Evolutionary conservation across 2,797 vertebrate genomes (phyloP), one percentile per base, ranked within the genome.

Genomic region (Miichthys miiuy): DNA sequence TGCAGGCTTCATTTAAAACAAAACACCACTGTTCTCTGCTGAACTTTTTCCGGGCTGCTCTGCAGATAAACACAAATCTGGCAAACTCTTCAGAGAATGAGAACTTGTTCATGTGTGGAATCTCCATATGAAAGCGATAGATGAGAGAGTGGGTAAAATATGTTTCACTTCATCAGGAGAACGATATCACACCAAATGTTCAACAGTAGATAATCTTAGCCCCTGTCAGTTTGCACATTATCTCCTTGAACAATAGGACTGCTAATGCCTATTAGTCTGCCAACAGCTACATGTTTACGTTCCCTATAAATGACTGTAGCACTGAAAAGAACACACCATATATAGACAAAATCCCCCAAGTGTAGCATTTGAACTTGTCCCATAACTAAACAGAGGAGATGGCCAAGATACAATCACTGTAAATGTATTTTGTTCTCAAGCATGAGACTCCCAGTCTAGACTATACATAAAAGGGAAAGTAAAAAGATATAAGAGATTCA

Each of bases 231-330:
- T 80, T 17, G 44, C 8, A 63, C 68, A 67, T 70, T 62, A 79
- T 61, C 67, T 67, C 63, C 27, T 79, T 6, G 2, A 76, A 80
- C 58, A 73, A 79, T 47, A 61, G 60, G 50, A 42, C 72, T 27
- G 23, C 75, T 81, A 72, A 81, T 79, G 58, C 74, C 71, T 77
- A 81, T 88, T 88, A 80, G 83, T 78, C 80, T 79, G 75, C 85
- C 71, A 80, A 81, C 87, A 72, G 84, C 52, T 77, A 42, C 25
- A 75, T 83, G 84, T 93, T 90, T 92, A 92, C 87, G 87, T 90
- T 92, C 85, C 80, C 62, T 27, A 68, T 84, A 84, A 87, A 91
- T 77, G 79, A 75, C 76, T 82, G 76, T 72, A 79, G 84, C 42
- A 30, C 68, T 1, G n/a, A 70, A 71, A 66, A 67, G 80, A 88